Base-by-base conservation (phyloP, 92 coral and sea anemone genomes). In the Montipora capitata region DNA sequence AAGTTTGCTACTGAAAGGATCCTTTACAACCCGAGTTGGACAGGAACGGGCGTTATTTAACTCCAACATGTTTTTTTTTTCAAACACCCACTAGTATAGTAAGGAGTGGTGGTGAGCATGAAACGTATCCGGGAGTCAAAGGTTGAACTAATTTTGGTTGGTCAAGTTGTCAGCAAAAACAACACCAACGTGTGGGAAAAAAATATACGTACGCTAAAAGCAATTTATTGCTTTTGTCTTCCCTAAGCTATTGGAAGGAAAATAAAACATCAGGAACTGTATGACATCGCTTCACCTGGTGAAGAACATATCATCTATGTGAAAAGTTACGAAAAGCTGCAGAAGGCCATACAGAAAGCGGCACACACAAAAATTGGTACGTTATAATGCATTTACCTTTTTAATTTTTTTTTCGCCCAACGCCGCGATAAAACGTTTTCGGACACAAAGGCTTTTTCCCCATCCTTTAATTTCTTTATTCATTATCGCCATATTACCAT, bases 211-310 rank as follows among this genome's bases (percentile, higher is more conserved):
- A 9, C 42, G 14, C 8, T 10, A 38, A 67, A 67, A 9, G 3
- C 15, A 12, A 7, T 67, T 67, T 35, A 4, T 5, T 2, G 2
- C n/a, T 39, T 69, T 3, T 18, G 6, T 71, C 11, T 71, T 71
- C 7, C 40, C 12, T 43, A 42, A 71, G 94, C 93, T 11, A 94
- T 96, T 12, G 99, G 98, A n/a, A 81, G 87, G 45, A 87, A 93
- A 74, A 91, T 92, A 14, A 83, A 51, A 56, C 40, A 68, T 5
- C 58, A 82, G 14, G 96, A 92, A 18, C 86, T 96, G 45, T 91
- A 81, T 87, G 77, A 27, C 12, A 91, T 96, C 74, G 99, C 99
- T 12, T 71, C 76, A 11, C 35, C 40, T 71, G 56, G 40, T 11
- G 84, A 87, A 40, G 68, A 84, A n/a, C 90, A 93, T 35, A 63